Conservation (phyloP, 2,797 vertebrate species). For the Crenichthys baileyi region DNA sequence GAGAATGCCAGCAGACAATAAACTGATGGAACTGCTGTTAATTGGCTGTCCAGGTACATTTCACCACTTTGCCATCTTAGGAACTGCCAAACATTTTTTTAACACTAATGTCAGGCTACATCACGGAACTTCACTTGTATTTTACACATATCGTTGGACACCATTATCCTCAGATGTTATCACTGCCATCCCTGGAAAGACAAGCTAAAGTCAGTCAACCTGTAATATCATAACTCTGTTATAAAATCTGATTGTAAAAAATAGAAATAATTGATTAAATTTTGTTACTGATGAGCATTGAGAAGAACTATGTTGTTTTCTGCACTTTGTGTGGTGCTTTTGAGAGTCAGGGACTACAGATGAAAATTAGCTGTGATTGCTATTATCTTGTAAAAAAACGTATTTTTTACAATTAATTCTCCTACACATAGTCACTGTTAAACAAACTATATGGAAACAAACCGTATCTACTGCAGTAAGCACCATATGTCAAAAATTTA, state of each 20-base stretch:
- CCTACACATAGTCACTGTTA: too few relatives aligned
- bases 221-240: too few relatives aligned
- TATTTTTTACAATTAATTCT: background rate
- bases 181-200: too few relatives aligned
- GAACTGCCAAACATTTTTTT: slow-evolving; percentile 70
- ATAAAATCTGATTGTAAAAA: too few relatives aligned
- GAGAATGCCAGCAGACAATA: slow-evolving; percentile 35
- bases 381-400: too few relatives aligned
- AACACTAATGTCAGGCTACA: slow-evolving; percentile 59
- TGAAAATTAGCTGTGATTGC: background rate
- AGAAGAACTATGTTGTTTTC: background rate
- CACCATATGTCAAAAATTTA: background rate
- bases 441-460: background rate
- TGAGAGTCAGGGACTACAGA: background rate
- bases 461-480: background rate
- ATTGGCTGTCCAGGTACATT: slow-evolving; percentile 82
- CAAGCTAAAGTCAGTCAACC: too few relatives aligned
- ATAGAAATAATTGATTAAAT: background rate
- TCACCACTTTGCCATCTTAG: slow-evolving; percentile 70
- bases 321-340: background rate
- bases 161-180: background rate
- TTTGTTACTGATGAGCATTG: background rate
- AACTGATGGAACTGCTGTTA: slow-evolving; percentile 57
- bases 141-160: background rate
- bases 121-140: background rate